Conservation (phyloP, 2,888 invertebrate species). For the Microctonus brassicae region DNA sequence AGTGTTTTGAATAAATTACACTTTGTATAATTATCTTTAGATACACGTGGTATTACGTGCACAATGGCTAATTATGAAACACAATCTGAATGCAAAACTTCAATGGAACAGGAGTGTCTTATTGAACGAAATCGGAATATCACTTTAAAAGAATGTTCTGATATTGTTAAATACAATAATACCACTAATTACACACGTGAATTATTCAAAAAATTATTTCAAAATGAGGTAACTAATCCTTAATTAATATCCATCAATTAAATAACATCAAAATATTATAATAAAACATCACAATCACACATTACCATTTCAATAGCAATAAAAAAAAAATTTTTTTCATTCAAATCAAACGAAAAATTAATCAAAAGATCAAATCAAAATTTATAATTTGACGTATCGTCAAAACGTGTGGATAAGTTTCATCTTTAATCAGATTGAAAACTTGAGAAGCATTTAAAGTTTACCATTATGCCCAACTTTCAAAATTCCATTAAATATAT, state of each 20-base stretch:
- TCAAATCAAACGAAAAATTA: too few relatives aligned
- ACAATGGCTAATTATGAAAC: conserved; percentile 47
- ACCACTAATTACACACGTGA: conserved; percentile 75
- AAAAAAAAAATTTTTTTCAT: background rate
- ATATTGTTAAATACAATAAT: conserved; percentile 76
- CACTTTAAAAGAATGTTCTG: conserved; percentile 77
- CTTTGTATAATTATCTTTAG: conserved; percentile 8
- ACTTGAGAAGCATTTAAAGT: background rate
- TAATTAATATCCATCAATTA: background rate
- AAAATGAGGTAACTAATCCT: conserved; percentile 75
- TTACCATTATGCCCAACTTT: background rate
- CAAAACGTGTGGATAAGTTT: background rate
- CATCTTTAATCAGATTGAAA: background rate
- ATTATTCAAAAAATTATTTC: conserved; percentile 76
- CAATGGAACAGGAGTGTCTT: conserved; percentile 80
- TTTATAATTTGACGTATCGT: background rate
- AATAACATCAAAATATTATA: background rate
- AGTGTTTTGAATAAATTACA: background rate
- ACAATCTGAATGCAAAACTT: conserved; percentile 71
- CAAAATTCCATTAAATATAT: background rate
- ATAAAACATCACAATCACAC: conserved; percentile 20
- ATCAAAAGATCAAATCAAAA: background rate
- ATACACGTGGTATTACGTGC: conserved; percentile 10
- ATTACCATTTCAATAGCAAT: background rate
- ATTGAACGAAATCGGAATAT: conserved; percentile 75